These are phyloP conservation scores for Lophius piscatorius DNA, from an alignment of 2,113 vertebrate species.

Conservation along the genomic window DNA sequence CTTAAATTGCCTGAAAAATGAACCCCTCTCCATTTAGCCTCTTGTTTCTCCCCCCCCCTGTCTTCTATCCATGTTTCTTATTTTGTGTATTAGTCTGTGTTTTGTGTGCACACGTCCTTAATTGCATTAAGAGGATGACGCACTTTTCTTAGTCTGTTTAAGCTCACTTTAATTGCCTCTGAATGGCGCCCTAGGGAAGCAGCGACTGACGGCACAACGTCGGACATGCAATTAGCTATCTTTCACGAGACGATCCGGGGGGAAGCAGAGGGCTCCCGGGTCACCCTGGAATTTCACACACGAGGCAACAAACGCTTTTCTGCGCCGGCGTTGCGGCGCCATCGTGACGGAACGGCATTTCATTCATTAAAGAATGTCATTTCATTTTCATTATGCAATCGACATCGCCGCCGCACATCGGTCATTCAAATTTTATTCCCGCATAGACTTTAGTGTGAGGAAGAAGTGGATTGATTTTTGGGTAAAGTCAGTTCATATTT, in stretches of 20 bases:
- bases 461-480: too few relatives aligned
- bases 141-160: constrained; percentile 84
- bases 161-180: constrained; percentile 85
- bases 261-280: constrained; percentile 62
- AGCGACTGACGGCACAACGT: constrained; percentile 68
- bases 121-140: constrained; percentile 85
- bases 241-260: constrained; percentile 71
- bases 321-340: constrained; percentile 69
- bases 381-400: too few relatives aligned
- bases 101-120: constrained; percentile 76
- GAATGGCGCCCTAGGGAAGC: constrained; percentile 77
- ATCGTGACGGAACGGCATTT: constrained; percentile 75
- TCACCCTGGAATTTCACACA: constrained; percentile 76
- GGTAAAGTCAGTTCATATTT: too few relatives aligned
- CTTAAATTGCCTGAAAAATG: constrained; percentile 46
- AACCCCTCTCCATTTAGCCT: constrained; percentile 37
- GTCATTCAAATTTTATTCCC: too few relatives aligned
- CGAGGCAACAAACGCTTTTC: constrained; percentile 75
- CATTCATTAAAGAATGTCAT: constrained; percentile 78
- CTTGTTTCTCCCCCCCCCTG: constrained; percentile 27
- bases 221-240: constrained; percentile 79
- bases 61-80: constrained; percentile 64
- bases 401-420: too few relatives aligned
- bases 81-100: constrained; percentile 65
- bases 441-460: too few relatives aligned